Percentiles rank a stretch among this genome's conserved stretches.
Conservation (phyloP, 2,797 vertebrate species). For the Alcedo quadribrachys region DNA sequence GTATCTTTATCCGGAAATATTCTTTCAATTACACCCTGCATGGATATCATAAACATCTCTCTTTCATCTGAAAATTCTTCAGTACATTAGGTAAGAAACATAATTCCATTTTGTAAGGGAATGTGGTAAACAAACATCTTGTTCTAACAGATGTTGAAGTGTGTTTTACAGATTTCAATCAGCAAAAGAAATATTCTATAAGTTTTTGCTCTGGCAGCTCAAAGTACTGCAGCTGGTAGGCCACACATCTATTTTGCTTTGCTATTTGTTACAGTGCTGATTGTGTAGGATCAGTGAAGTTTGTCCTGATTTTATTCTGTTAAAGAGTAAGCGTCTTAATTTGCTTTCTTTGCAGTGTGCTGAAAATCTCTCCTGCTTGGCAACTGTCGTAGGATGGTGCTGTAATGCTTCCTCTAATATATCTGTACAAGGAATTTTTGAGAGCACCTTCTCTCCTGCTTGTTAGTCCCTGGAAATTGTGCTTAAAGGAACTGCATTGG, state of each 20-base stretch:
- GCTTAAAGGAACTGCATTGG: background rate
- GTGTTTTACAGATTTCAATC: slow-evolving; percentile 39
- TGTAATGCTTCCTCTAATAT: background rate
- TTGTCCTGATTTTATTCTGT: background rate
- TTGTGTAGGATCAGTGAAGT: background rate
- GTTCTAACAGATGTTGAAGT: slow-evolving; percentile 57
- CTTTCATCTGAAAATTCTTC: slow-evolving; percentile 71
- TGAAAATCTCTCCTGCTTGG: background rate
- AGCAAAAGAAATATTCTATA: slow-evolving; percentile 21
- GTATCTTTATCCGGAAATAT: slow-evolving; percentile 69
- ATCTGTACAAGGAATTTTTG: background rate
- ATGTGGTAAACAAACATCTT: slow-evolving; percentile 57
- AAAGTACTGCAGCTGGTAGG: slow-evolving; percentile 36
- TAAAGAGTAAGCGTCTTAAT: background rate
- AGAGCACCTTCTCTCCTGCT: background rate
- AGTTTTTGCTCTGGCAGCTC: background rate
- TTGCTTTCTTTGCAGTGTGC: background rate
- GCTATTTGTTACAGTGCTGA: background rate
- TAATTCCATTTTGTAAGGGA: slow-evolving; percentile 31
- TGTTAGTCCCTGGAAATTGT: background rate
- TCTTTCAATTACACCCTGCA: slow-evolving; percentile 64
- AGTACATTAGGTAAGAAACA: slow-evolving; percentile 59
- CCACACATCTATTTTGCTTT: slow-evolving; percentile 32
- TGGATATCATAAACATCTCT: slow-evolving; percentile 57
- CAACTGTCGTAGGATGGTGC: background rate